Base-by-base conservation (phyloP, 2,113 vertebrate genomes). In the Typhlomys cinereus region DNA sequence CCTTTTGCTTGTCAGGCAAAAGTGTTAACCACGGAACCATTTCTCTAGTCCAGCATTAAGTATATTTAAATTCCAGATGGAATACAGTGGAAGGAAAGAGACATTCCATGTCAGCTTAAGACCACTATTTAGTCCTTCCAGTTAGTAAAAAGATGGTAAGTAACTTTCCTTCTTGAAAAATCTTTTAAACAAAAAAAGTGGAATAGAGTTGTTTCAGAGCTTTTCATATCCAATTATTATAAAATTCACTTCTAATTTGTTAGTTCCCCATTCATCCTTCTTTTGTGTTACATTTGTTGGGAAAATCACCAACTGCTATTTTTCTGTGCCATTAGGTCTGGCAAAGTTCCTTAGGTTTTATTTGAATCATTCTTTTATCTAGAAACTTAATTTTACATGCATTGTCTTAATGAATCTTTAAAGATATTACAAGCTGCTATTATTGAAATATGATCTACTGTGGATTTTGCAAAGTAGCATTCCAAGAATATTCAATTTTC, bases 401-500 rank as follows among this genome's bases (percentile, higher is more conserved):
- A 91, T 50, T 66, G 15, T 67, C 27, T 67, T 90, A 31, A n/a
- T 25, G n/a, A 18, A 74, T 59, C 14, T 80, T 50, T 61, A 89
- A 46, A 83, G 87, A 64, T 31, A 85, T 34, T 10, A 46, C 57
- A 91, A 83, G 46, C 5, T 74, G 8, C 71, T 89, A 75, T 87
- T 94, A 87, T 59, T 92, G 67, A 88, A 89, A 92, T 66, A 15
- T 48, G 5, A 87, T 87, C 75, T 62, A 69, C 54, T 48, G 13
- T 76, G 29, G 10, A 50, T 95, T 87, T 95, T 54, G 1, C 48
- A 88, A 84, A 73, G 48, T 1, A 78, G 61, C 18, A 76, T 71
- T 93, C 61, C 81, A 83, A 50, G 62, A 82, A 92, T 92, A 93
- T 66, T 89, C n/a, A 80, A 81, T 71, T 89, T 36, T 88, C 76